Evolutionary conservation across 1,140 invertebrate species (phyloP), one percentile per base, ranked within the genome.

Genomic region (Prorops nasuta): DNA sequence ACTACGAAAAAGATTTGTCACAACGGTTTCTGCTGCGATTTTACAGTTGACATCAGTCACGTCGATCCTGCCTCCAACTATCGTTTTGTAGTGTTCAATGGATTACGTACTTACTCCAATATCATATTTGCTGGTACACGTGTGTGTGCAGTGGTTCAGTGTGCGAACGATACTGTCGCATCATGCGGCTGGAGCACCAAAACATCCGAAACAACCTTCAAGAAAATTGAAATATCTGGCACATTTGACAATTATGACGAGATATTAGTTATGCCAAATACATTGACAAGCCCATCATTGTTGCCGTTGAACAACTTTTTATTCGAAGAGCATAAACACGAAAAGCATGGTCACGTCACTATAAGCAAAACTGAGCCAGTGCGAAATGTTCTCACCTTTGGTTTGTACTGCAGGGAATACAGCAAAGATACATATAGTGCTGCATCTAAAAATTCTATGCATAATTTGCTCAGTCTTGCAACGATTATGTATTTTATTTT

Each of bases 21-120:
- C 17, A 22, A 48, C 18, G 35, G 19, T 1, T 49, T 74, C 1
- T 77, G 75, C 24, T 77, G 75, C 34, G 9, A 66, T 3, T 71
- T 74, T 18, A 20, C 57, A 2, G 32, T 64, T 12, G 18, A 54
- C 12, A 39, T 49, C 0, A 14, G 8, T 2, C 43, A 44, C 10
- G 6, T 31, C n/a, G 41, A 59, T 19, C 16, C 43, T 3, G 44
- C 8, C 7, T 44, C 8, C 17, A 34, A 35, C 16, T 63, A 65
- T 20, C 55, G 51, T n/a, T 48, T 50, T 2, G 28, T 54, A 0
- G 38, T 42, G 39, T 62, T 36, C 17, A 44, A 51, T 9, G 61
- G 54, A 3, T 20, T 21, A 2, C 46, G 52, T 9, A 1, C 6
- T 2, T 56, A 56, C 10, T 20, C n/a, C 2, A 2, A 0, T 0